Percentiles rank a stretch among this genome's conserved stretches.
phyloP scores from a whole-genome alignment of 2,797 vertebrate genomes.

The Macropodus opercularis region DNA sequence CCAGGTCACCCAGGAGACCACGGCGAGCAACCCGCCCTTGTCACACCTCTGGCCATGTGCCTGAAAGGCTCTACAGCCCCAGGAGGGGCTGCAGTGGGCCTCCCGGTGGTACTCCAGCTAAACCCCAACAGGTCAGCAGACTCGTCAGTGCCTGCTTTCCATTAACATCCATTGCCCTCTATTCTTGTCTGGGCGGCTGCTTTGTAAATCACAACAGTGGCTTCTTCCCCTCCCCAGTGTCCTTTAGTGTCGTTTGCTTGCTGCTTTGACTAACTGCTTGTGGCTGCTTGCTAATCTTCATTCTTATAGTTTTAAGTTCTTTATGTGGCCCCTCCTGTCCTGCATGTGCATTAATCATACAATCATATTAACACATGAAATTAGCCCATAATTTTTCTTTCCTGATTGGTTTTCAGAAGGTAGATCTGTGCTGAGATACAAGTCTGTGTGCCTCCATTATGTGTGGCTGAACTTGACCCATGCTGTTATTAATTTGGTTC shows the following conservation, averaged over 20 bases:
- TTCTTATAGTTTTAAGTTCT: conserved; percentile 27
- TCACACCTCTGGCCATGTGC: conserved; percentile 74
- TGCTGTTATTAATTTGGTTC: conserved; percentile 13
- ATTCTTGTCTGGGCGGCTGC: conserved; percentile 83
- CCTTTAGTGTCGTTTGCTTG: conserved; percentile 44
- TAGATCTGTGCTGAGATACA: conserved; percentile 28
- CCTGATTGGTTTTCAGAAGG: background rate
- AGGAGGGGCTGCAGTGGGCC: conserved; percentile 85
- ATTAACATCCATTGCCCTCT: conserved; percentile 55
- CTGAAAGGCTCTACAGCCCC: conserved; percentile 87
- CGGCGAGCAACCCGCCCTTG: conserved; percentile 86
- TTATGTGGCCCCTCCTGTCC: conserved; percentile 35
- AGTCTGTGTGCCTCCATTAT: conserved; percentile 8
- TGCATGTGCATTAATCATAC: conserved; percentile 45
- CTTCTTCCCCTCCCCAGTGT: conserved; percentile 24
- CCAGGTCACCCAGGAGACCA: conserved; percentile 89
- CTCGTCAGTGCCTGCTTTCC: conserved; percentile 84
- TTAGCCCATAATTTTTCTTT: background rate
- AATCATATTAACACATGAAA: conserved; percentile 23
- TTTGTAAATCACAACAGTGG: conserved; percentile 66
- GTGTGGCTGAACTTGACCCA: background rate
- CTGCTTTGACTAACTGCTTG: conserved; percentile 63
- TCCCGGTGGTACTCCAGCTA: conserved; percentile 80
- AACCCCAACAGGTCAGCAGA: conserved; percentile 90
- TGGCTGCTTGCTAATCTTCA: conserved; percentile 47